Percentiles rank a stretch among this genome's conserved stretches.
Evolutionary conservation across 2,888 invertebrate genomes (phyloP).

Genomic region (Sarcophaga carnaria): DNA sequence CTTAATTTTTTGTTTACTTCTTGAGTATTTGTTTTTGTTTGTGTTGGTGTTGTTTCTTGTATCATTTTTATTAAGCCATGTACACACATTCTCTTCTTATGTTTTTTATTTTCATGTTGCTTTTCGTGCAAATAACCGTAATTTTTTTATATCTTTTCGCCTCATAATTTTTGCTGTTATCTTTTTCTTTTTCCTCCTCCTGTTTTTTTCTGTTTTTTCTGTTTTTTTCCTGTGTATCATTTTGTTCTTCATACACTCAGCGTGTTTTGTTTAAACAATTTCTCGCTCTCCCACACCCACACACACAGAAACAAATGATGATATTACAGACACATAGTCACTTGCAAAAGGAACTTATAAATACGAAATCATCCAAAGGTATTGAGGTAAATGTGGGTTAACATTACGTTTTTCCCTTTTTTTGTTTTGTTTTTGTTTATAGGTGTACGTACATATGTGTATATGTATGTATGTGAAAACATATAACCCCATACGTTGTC

Average conservation of each 20-base stretch:
- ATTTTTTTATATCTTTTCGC: conserved; percentile 32
- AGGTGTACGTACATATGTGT: neutral
- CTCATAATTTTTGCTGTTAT: conserved; percentile 61
- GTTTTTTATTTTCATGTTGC: conserved; percentile 18
- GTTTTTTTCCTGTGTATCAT: neutral
- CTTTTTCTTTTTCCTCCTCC: neutral
- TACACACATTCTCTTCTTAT: conserved; percentile 8
- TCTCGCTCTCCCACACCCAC: neutral
- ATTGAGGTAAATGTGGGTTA: conserved; percentile 60
- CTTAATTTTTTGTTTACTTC: neutral
- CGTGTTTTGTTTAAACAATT: neutral
- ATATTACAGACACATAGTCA: too few species aligned
- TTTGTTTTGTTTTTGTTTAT: neutral
- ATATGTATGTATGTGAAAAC: neutral
- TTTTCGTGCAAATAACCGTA: neutral
- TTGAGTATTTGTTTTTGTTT: too few species aligned
- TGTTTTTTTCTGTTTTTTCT: neutral
- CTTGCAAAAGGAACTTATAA: neutral
- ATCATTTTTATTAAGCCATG: neutral
- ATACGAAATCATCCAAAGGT: conserved; percentile 10
- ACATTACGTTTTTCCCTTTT: conserved; percentile 11
- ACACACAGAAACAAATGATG: too few species aligned
- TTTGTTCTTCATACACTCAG: neutral
- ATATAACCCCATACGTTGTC: conserved; percentile 9
- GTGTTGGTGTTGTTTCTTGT: too few species aligned